A percentile compares a stretch with the other conserved stretches of the same genome.
phyloP scores from a whole-genome alignment of 2,113 vertebrate species.

The Okapia johnstoni region DNA sequence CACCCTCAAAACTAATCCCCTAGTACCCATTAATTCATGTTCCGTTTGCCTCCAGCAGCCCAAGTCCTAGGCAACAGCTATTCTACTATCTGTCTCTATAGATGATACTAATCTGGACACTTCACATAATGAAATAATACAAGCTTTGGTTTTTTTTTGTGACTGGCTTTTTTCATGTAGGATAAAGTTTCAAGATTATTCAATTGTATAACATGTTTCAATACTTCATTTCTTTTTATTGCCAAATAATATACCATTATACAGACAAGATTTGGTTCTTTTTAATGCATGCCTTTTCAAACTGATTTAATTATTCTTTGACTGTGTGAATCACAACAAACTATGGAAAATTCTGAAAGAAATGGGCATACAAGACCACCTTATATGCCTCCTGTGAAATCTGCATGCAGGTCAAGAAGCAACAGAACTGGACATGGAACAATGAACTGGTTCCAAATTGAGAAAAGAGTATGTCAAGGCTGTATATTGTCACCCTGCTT shows the following conservation, averaged over 20 bases:
- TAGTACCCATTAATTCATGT: not conserved
- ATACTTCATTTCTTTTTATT: not conserved
- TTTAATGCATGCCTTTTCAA: constrained; percentile 9
- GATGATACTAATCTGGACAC: not conserved
- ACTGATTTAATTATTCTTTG: not conserved
- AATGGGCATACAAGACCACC: not conserved
- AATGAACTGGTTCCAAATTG: not conserved
- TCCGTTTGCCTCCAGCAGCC: not conserved
- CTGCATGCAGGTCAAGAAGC: not conserved
- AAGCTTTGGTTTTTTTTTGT: not conserved
- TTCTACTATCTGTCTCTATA: not conserved
- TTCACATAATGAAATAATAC: not conserved
- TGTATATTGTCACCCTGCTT: not conserved
- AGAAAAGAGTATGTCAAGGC: not conserved
- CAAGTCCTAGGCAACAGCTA: rapidly evolving
- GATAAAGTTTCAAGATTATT: not conserved
- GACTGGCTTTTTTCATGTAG: not conserved
- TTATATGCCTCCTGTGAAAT: not conserved
- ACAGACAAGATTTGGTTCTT: constrained; percentile 14
- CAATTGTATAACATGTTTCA: too few relatives aligned
- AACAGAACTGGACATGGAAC: not conserved
- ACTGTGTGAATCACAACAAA: not conserved
- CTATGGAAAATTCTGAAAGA: not conserved
- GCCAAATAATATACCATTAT: not conserved
- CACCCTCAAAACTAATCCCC: not conserved